Base-by-base conservation (phyloP, 2,113 vertebrate species). In the Taxidea taxus region DNA sequence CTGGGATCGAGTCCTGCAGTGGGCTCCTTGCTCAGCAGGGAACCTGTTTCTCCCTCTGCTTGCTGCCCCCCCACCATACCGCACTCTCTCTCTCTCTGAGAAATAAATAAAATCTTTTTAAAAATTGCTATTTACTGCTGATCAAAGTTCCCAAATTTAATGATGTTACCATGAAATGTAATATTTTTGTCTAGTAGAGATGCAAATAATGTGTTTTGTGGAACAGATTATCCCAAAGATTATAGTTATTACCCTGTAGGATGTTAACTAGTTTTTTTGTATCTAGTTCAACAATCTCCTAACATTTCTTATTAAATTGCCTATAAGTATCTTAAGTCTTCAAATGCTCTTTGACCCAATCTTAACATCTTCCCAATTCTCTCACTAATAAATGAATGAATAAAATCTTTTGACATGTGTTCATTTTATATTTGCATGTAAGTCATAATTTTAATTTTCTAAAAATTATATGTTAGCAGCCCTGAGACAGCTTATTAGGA, bases 401-500 rank as follows among this genome's bases (percentile, higher is more conserved):
- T 90, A 90, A 70, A 84, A 90, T 81, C 51, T 74, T 74, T 84
- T 75, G 58, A 68, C 42, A 70, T 54, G 31, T 82, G 74, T 93
- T 97, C 62, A 51, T 68, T 92, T 94, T 58, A 66, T 23, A 90
- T 70, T 87, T 94, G 64, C 54, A 77, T 80, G 42, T 78, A 64
- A 97, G n/a, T 89, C 82, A 68, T 80, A 66, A 81, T 88, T 96
- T 92, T 95, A 88, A 78, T 92, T 96, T 96, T 95, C 62, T 88
- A 83, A 93, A 96, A 75, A 75, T 90, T 60, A 75, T 80, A 56
- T 54, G 42, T 93, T 51, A 89, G 54, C 56, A 58, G 21, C n/a
- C 34, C 25, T 75, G 29, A 92, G 77, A 90, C 84, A 75, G 25
- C 31, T 94, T 81, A 29, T 37, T 42, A 86, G 70, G 75, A 90